Evolutionary conservation across 1,140 invertebrate species (phyloP).

Genomic region (Eufriesea mexicana): DNA sequence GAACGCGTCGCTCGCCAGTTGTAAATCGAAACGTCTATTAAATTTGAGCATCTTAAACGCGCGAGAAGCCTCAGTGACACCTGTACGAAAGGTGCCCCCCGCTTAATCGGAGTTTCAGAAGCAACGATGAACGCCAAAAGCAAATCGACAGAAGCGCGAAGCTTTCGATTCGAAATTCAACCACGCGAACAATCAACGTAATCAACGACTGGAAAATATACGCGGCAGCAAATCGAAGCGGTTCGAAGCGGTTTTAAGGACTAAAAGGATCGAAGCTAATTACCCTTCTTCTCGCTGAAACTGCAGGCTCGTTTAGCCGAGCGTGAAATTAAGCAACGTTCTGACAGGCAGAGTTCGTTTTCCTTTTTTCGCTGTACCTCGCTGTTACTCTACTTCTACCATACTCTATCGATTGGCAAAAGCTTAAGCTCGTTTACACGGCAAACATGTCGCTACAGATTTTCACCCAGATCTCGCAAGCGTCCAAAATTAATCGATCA

Average conservation of each 20-base stretch:
- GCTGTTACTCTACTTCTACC: conserved; percentile 7
- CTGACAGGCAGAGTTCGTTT: not conserved
- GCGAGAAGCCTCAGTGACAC: not conserved
- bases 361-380: conserved; percentile 10
- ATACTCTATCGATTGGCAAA: conserved; percentile 1
- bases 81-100: not conserved
- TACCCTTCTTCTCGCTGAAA: not conserved
- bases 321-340: not conserved
- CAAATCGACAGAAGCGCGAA: too few species aligned
- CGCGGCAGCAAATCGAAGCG: not conserved
- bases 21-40: conserved; percentile 13
- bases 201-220: not conserved
- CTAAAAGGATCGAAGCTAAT: not conserved
- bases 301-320: not conserved
- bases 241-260: not conserved
- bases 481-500: not conserved
- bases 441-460: not conserved
- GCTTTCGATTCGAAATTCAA: not conserved
- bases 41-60: conserved; percentile 23
- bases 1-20: not conserved
- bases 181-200: not conserved
- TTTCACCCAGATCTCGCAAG: not conserved
- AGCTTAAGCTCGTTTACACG: conserved; percentile 15
- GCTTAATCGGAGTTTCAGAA: not conserved
- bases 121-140: not conserved